phyloP scores from a whole-genome alignment of 2,113 vertebrate genomes.

The Empidonax alnorum region DNA sequence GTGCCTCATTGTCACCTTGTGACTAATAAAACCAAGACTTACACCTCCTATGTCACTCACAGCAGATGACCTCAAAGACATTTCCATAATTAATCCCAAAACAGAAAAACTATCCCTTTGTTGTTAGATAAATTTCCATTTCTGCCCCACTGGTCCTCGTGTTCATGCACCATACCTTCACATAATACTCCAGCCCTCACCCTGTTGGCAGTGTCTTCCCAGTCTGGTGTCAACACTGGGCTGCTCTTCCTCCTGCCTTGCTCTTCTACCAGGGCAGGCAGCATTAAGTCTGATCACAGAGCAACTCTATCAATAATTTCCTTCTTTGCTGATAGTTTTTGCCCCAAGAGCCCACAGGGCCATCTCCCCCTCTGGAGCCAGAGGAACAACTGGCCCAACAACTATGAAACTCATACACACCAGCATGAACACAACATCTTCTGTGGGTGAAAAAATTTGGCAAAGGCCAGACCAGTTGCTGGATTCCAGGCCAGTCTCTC shows the following conservation, averaged over 20 bases:
- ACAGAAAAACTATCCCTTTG: not conserved
- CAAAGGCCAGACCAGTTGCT: not conserved
- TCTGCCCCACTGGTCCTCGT: not conserved
- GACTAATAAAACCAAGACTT: conserved; percentile 40
- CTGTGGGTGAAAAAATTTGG: not conserved
- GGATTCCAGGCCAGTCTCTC: not conserved
- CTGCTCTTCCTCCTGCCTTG: not conserved
- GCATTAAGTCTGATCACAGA: not conserved
- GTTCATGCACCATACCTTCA: not conserved
- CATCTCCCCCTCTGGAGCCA: not conserved
- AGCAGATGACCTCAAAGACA: conserved; percentile 5
- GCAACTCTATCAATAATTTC: not conserved
- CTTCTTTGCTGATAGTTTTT: not conserved
- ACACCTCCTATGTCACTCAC: conserved; percentile 47
- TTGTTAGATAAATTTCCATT: not conserved
- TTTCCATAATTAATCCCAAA: not conserved
- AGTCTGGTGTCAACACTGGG: not conserved
- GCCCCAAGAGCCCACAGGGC: not conserved
- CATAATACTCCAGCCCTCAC: not conserved
- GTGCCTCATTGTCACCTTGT: conserved; percentile 10
- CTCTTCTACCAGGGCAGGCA: not conserved
- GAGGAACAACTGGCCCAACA: not conserved
- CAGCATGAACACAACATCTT: not conserved
- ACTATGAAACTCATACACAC: not conserved
- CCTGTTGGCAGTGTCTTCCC: not conserved